A percentile compares a stretch with the other conserved stretches of the same genome.
Conservation (phyloP, 2,113 vertebrate species). For the Pseudolaguvia tuberculata region DNA sequence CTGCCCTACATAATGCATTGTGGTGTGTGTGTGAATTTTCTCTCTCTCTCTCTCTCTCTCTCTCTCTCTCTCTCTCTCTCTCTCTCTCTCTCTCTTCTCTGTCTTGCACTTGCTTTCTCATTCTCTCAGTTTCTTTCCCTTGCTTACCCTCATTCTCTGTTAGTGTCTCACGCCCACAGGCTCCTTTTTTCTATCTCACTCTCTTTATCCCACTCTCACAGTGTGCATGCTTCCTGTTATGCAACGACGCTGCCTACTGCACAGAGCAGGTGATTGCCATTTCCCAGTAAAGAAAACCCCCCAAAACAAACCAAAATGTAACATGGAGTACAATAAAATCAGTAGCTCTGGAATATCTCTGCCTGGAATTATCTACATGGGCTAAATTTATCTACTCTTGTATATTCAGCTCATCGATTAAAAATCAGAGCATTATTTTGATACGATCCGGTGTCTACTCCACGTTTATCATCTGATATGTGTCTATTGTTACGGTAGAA, state of each 20-base stretch:
- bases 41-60: neutral
- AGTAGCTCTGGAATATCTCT: neutral
- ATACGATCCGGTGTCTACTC: neutral
- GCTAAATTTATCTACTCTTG: neutral
- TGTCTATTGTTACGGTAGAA: slow-evolving; percentile 16
- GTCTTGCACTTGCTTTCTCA: neutral
- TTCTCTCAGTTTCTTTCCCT: neutral
- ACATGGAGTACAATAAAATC: slow-evolving; percentile 6
- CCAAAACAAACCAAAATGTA: no score
- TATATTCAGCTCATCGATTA: neutral
- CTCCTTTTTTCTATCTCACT: slow-evolving; percentile 17
- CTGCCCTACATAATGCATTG: slow-evolving; percentile 48
- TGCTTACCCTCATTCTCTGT: neutral
- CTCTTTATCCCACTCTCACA: slow-evolving; percentile 34
- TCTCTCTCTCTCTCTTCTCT: neutral
- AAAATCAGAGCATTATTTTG: neutral
- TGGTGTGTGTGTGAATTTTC: slow-evolving; percentile 24
- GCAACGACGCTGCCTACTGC: slow-evolving; percentile 35
- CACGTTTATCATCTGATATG: slow-evolving; percentile 11
- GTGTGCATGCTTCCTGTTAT: slow-evolving; percentile 39
- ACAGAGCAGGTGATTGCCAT: slow-evolving; percentile 37
- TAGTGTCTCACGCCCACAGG: slow-evolving; percentile 14
- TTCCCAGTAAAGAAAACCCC: slow-evolving; percentile 27
- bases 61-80: slow-evolving; percentile 2
- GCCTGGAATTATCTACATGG: neutral